These are phyloP conservation scores for Haemorhous mexicanus DNA, from an alignment of 2,113 vertebrate species.

Conservation along the genomic window DNA sequence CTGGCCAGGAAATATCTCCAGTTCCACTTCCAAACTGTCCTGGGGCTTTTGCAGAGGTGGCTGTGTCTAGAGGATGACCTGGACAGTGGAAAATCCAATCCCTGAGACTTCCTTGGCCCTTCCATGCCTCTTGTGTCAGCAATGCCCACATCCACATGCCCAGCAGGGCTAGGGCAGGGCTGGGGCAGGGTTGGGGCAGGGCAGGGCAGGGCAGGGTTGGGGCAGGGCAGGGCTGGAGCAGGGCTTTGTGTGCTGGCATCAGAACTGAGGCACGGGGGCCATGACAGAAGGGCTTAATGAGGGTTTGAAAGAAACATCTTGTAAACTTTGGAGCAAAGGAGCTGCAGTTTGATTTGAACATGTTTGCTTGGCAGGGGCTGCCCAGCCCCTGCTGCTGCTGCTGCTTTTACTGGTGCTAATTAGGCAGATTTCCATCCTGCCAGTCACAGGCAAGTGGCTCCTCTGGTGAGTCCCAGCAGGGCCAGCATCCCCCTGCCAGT, in stretches of 20 bases:
- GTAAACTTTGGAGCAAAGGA: constrained; percentile 43
- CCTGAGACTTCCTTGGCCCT: not conserved
- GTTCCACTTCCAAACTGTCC: not conserved
- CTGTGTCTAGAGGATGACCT: not conserved
- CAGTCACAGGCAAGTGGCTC: not conserved
- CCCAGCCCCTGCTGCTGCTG: constrained; percentile 26
- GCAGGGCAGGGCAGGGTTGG: not conserved
- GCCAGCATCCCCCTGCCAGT: not conserved
- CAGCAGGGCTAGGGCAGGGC: not conserved
- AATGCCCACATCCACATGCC: rapidly evolving
- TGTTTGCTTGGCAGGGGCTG: constrained; percentile 41
- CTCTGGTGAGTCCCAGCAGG: rapidly evolving
- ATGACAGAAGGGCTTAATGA: not conserved
- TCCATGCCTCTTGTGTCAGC: no score
- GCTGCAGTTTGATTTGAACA: constrained; percentile 25
- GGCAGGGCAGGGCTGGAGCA: rapidly evolving
- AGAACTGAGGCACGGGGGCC: rapidly evolving
- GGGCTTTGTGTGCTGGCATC: not conserved
- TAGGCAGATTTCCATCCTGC: constrained; percentile 35
- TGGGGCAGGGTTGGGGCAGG: not conserved
- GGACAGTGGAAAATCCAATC: not conserved
- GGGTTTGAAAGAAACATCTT: constrained; percentile 37
- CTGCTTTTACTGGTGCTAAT: constrained; percentile 6
- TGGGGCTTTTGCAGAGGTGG: rapidly evolving
- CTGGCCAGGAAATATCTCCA: not conserved